phyloP scores from a whole-genome alignment of 2,113 vertebrate genomes.

The Lontra canadensis region DNA sequence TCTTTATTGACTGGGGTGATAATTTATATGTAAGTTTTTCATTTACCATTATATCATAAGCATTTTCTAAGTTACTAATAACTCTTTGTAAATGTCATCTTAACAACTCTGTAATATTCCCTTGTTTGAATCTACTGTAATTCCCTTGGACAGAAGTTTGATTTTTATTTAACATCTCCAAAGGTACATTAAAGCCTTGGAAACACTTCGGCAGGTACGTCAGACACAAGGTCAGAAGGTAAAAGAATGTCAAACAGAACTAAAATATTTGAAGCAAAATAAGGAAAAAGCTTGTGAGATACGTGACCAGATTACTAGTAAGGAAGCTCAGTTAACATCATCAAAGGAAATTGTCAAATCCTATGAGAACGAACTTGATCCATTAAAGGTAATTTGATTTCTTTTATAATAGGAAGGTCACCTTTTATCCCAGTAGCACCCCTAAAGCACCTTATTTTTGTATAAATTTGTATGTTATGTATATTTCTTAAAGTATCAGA shows the following conservation, averaged over 20 bases:
- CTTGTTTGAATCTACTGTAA: neutral
- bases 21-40: constrained; percentile 34
- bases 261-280: constrained; percentile 95
- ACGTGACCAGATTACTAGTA: constrained; percentile 86
- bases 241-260: constrained; percentile 91
- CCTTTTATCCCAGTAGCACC: neutral
- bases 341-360: constrained; percentile 92
- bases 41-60: neutral
- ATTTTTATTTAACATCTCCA: constrained; percentile 53
- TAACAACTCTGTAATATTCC: neutral
- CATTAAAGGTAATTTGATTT: constrained; percentile 89
- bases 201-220: constrained; percentile 93
- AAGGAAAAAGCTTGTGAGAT: constrained; percentile 97
- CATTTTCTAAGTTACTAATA: constrained; percentile 45
- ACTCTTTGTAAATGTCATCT: neutral
- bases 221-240: constrained; percentile 89
- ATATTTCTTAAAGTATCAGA: constrained; percentile 13
- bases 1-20: neutral
- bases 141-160: constrained; percentile 38
- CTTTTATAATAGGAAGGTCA: neutral
- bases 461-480: neutral
- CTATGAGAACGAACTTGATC: constrained; percentile 92
- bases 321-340: constrained; percentile 91
- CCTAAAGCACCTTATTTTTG: neutral
- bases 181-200: constrained; percentile 98